Evolutionary conservation across 2,888 invertebrate genomes (phyloP).

Genomic region (Diarsia dahlii): DNA sequence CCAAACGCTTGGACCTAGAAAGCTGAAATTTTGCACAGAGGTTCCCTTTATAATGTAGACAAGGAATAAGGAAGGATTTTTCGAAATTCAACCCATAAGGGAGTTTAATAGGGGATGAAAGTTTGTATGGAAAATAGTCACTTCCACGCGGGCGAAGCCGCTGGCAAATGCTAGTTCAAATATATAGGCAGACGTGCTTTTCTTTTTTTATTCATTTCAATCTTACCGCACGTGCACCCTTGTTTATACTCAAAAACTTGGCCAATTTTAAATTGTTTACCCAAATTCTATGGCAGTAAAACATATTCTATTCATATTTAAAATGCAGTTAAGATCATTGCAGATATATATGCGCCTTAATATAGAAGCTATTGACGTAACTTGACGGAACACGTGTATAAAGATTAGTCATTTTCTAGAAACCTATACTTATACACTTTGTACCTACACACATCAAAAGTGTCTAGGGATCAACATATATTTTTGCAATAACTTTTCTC

Average conservation of each 20-base stretch:
- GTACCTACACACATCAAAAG: too few species aligned
- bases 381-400: constrained; percentile 56
- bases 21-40: too few species aligned
- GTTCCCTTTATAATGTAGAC: too few species aligned
- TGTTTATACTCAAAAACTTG: neutral
- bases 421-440: constrained; percentile 29
- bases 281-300: constrained; percentile 28
- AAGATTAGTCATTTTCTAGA: constrained; percentile 61
- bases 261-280: constrained; percentile 2
- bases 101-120: too few species aligned
- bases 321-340: constrained; percentile 26
- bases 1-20: too few species aligned
- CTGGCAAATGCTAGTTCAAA: too few species aligned
- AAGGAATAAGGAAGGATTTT: too few species aligned
- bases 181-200: neutral
- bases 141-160: too few species aligned
- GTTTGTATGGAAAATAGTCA: too few species aligned
- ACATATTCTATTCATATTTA: constrained; percentile 23
- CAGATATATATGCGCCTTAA: constrained; percentile 35
- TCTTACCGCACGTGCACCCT: neutral
- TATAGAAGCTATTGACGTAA: constrained; percentile 38
- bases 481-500: too few species aligned
- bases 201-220: neutral
- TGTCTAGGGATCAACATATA: too few species aligned
- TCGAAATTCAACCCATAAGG: too few species aligned